A percentile compares a stretch with the other conserved stretches of the same genome.
Conservation (phyloP, 2,888 invertebrate species). For the Mythimna vitellina region DNA sequence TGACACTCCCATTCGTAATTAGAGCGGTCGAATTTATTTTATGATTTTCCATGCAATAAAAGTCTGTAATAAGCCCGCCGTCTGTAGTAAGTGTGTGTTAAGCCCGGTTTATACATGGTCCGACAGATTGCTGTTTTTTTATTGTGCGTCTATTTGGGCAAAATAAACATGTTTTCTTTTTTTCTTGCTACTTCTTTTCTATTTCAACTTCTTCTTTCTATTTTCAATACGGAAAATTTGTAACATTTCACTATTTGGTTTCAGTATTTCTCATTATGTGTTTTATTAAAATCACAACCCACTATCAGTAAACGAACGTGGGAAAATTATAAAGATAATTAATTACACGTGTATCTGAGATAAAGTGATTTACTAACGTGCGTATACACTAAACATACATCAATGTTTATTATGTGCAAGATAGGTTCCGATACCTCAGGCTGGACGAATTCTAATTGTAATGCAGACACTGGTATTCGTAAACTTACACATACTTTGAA, state of each 20-base stretch:
- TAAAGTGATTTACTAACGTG: slow-evolving; percentile 1
- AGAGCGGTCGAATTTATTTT: too few relatives aligned
- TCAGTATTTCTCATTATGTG: not conserved
- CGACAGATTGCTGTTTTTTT: too few relatives aligned
- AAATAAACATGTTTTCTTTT: too few relatives aligned
- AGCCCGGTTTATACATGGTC: too few relatives aligned
- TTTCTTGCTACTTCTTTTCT: too few relatives aligned
- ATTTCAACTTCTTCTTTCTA: too few relatives aligned
- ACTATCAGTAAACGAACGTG: not conserved
- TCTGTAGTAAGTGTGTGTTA: too few relatives aligned
- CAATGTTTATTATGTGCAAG: not conserved
- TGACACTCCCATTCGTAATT: too few relatives aligned
- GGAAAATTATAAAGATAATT: not conserved
- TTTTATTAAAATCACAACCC: not conserved
- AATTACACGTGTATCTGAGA: slow-evolving; percentile 9
- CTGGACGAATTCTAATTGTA: not conserved
- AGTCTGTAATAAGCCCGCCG: too few relatives aligned
- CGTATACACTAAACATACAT: not conserved
- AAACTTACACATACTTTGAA: not conserved
- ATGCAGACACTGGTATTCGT: not conserved
- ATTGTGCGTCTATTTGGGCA: too few relatives aligned
- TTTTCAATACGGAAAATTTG: too few relatives aligned
- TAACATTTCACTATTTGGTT: not conserved
- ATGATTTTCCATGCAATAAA: too few relatives aligned
- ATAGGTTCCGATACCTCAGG: not conserved